Percentiles rank a stretch among this genome's conserved stretches.
phyloP scores from a whole-genome alignment of 1,140 invertebrate species.

The Gryon sp. region DNA sequence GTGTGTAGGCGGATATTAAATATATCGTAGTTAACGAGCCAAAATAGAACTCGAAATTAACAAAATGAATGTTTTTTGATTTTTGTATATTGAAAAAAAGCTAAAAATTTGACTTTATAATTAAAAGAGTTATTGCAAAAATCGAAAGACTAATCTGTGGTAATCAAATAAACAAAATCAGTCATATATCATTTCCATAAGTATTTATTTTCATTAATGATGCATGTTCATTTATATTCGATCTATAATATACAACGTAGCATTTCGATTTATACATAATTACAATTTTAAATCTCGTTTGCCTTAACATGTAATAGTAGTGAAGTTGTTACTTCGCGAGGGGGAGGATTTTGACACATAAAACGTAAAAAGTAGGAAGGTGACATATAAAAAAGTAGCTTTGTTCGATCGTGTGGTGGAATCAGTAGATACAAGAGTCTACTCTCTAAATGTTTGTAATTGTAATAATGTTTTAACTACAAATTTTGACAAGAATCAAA shows the following conservation, averaged over 20 bases:
- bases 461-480: too few species aligned
- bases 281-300: slow-evolving; percentile 78
- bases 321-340: slow-evolving; percentile 68
- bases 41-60: slow-evolving; percentile 19
- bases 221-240: slow-evolving; percentile 79
- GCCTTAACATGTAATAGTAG: slow-evolving; percentile 73
- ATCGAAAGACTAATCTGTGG: slow-evolving; percentile 7
- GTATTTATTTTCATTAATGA: slow-evolving; percentile 79
- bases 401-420: too few species aligned
- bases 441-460: too few species aligned
- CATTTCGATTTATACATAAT: slow-evolving; percentile 80
- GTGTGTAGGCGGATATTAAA: slow-evolving; percentile 70
- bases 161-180: slow-evolving; percentile 40
- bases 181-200: slow-evolving; percentile 72
- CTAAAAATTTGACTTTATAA: too few species aligned
- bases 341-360: slow-evolving; percentile 60
- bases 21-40: too few species aligned
- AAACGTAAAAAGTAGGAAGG: slow-evolving; percentile 68
- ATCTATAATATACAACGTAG: slow-evolving; percentile 81
- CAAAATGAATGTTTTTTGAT: too few species aligned
- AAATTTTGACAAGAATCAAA: too few species aligned
- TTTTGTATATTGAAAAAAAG: too few species aligned
- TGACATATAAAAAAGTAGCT: slow-evolving; percentile 70
- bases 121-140: too few species aligned
- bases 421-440: too few species aligned